Conservation (phyloP, 2,888 invertebrate genomes). For the Mythimna impura region DNA sequence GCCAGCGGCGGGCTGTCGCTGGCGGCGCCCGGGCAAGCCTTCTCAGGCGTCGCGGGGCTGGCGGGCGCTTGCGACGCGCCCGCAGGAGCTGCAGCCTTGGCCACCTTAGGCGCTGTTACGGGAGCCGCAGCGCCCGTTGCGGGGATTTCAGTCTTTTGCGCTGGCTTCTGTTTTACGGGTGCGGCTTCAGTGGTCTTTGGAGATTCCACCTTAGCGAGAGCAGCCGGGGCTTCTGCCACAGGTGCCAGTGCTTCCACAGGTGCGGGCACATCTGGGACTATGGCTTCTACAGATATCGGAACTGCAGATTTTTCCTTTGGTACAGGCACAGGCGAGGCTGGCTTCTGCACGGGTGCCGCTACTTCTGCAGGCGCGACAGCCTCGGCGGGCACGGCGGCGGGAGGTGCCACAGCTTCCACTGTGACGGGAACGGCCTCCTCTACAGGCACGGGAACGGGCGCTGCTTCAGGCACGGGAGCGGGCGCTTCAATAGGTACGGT, state of each 20-base stretch:
- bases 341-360: slow-evolving; percentile 20
- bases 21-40: slow-evolving; percentile 60
- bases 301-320: slow-evolving; percentile 58
- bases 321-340: slow-evolving; percentile 27
- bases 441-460: neutral
- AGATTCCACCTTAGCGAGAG: slow-evolving; percentile 25
- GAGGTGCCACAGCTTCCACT: neutral
- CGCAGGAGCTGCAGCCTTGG: slow-evolving; percentile 30
- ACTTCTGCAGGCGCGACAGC: slow-evolving; percentile 9
- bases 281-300: slow-evolving; percentile 47
- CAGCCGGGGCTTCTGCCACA: slow-evolving; percentile 42
- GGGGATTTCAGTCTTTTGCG: slow-evolving; percentile 65
- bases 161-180: slow-evolving; percentile 55
- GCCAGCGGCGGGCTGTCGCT: slow-evolving; percentile 85
- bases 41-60: slow-evolving; percentile 64
- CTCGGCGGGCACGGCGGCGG: slow-evolving; percentile 36
- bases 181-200: slow-evolving; percentile 51
- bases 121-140: slow-evolving; percentile 34
- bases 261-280: slow-evolving; percentile 40
- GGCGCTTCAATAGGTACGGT: neutral
- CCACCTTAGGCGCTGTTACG: slow-evolving; percentile 17
- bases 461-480: neutral
- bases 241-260: slow-evolving; percentile 50
- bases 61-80: no score
- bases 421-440: neutral